phyloP scores from a whole-genome alignment of 2,888 invertebrate genomes.

The Nomada fabriciana region DNA sequence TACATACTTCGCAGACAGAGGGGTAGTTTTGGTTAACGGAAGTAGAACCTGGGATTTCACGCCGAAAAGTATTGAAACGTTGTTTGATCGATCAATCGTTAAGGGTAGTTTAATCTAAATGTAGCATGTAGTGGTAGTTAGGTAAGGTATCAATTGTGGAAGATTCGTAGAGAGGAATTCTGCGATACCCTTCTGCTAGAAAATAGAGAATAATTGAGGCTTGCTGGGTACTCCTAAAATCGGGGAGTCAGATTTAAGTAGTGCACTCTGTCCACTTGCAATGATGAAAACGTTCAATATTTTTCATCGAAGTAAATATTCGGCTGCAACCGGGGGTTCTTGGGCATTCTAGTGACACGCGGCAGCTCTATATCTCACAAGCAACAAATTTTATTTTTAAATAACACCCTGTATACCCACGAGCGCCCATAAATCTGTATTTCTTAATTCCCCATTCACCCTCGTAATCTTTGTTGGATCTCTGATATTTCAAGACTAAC shows the following conservation, averaged over 20 bases:
- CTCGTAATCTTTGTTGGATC: background rate
- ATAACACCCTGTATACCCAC: no score
- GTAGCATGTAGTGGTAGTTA: background rate
- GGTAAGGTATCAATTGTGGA: background rate
- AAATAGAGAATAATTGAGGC: background rate
- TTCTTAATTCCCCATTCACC: background rate
- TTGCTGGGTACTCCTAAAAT: no score
- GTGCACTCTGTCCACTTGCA: no score
- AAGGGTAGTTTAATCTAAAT: background rate
- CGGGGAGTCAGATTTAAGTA: no score
- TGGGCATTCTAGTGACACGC: no score
- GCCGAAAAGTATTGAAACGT: background rate
- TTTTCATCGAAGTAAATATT: no score
- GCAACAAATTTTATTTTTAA: no score
- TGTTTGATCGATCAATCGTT: background rate
- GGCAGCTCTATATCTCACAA: no score
- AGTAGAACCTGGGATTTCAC: background rate
- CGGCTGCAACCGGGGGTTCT: no score
- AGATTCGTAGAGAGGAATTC: background rate
- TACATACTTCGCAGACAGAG: background rate
- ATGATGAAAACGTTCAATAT: no score
- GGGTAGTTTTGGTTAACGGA: background rate
- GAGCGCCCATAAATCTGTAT: background rate
- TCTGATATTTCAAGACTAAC: conserved; percentile 14
- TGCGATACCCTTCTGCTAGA: background rate